Evolutionary conservation across 2,888 invertebrate genomes (phyloP), one percentile per base, ranked within the genome.

Genomic region (Odontocolon sp.): DNA sequence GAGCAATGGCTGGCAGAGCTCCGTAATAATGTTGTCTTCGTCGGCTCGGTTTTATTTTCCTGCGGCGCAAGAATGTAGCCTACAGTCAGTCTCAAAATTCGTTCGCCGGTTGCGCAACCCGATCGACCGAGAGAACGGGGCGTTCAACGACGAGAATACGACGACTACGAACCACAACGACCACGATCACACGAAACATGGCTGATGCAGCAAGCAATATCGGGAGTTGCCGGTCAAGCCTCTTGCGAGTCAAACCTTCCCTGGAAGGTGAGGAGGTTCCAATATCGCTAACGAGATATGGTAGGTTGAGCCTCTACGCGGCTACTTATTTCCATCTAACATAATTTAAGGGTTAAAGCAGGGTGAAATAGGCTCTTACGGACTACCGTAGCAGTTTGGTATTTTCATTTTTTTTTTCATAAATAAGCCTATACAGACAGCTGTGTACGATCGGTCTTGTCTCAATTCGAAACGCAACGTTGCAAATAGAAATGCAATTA

Each of bases 21-120:
- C 85, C 86, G 89, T 90, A 89, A 90, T 89, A 89, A 89, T 89
- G 89, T 89, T 89, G 89, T 89, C 89, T 89, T 89, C 87, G 86
- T 87, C 86, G 88, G 84, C 80, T 84, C 86, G 87, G 77, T 88
- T 89, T 89, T 89, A 89, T 89, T 89, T 88, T 88, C 88, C 85
- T 86, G 86, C 85, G 87, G 87, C 87, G 81, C 86, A 89, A 89
- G 89, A 90, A 90, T 90, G 90, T 87, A 85, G 89, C 88, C 89
- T 90, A 90, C 90, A 90, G 90, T 90, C 89, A 87, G 82, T 79
- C 80, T 85, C 89, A 90, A 90, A 89, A 90, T 87, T 88, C 85
- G 80, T 86, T 85, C 81, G 82, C 67, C 73, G 76, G 85, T 89
- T 88, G 88, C 87, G 86, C 88, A 88, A 88, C 85, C 72, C 79